phyloP scores from a whole-genome alignment of 2,113 vertebrate genomes.

The Paradisaea rubra region DNA sequence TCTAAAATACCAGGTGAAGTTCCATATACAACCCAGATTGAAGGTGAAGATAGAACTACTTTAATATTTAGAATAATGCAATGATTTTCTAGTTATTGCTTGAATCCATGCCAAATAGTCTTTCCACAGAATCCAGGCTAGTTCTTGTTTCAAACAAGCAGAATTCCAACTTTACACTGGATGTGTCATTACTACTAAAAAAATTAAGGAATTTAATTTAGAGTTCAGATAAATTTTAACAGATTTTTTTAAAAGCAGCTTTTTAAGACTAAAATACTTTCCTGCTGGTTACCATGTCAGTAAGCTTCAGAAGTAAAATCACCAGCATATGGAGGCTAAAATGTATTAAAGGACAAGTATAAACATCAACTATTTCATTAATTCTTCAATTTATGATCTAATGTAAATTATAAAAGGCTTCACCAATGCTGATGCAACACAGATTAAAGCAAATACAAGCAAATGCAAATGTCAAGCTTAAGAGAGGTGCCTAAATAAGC shows the following conservation, averaged over 20 bases:
- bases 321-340: not conserved
- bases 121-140: not conserved
- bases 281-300: not conserved
- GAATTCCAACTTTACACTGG: not conserved
- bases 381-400: not conserved
- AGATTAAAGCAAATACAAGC: not conserved
- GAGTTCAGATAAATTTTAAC: not conserved
- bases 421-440: not conserved
- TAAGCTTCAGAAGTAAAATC: not conserved
- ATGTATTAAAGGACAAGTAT: not conserved
- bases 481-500: not conserved
- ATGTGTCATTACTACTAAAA: not conserved
- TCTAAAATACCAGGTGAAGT: not conserved
- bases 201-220: not conserved
- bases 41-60: not conserved
- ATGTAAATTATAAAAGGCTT: not conserved
- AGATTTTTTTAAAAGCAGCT: not conserved
- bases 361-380: not conserved
- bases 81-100: not conserved
- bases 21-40: not conserved
- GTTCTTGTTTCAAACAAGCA: not conserved
- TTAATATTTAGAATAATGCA: not conserved
- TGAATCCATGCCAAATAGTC: not conserved
- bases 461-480: constrained; percentile 21
- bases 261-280: not conserved